Percentiles rank a stretch among this genome's conserved stretches.
Conservation (phyloP, 1,140 invertebrate genomes). For the Telenomus remus region DNA sequence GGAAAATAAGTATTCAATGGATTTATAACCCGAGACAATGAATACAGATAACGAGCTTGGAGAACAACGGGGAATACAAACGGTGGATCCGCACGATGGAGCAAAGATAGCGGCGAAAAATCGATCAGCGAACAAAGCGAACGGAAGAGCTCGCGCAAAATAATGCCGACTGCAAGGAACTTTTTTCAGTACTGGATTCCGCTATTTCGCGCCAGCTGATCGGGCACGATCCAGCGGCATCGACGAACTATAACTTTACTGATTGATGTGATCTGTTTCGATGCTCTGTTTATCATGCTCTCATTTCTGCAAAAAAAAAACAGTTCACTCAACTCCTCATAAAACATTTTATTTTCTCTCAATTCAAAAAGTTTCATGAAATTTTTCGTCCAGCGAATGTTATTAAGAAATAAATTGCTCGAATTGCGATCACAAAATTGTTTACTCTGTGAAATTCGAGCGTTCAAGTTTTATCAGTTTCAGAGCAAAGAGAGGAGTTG, state of each 20-base stretch:
- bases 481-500: background rate
- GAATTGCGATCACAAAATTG: too few species aligned
- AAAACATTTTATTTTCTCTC: too few species aligned
- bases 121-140: conserved; percentile 47
- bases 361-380: too few species aligned
- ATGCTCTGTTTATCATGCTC: conserved; percentile 22
- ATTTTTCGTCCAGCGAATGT: too few species aligned
- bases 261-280: conserved; percentile 27
- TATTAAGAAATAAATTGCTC: too few species aligned
- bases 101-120: conserved; percentile 52
- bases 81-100: conserved; percentile 41
- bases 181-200: conserved; percentile 57
- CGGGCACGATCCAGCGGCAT: conserved; percentile 3
- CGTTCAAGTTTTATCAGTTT: background rate
- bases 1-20: conserved; percentile 48
- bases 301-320: too few species aligned
- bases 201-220: conserved; percentile 26
- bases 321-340: too few species aligned
- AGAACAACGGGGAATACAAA: conserved; percentile 56
- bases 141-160: conserved; percentile 33
- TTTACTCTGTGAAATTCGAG: too few species aligned
- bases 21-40: conserved; percentile 59
- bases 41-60: conserved; percentile 54
- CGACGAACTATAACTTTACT: conserved; percentile 11
- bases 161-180: conserved; percentile 35